These are phyloP conservation scores for Pristis pectinata DNA, from an alignment of 2,797 vertebrate genomes.

Conservation along the genomic window DNA sequence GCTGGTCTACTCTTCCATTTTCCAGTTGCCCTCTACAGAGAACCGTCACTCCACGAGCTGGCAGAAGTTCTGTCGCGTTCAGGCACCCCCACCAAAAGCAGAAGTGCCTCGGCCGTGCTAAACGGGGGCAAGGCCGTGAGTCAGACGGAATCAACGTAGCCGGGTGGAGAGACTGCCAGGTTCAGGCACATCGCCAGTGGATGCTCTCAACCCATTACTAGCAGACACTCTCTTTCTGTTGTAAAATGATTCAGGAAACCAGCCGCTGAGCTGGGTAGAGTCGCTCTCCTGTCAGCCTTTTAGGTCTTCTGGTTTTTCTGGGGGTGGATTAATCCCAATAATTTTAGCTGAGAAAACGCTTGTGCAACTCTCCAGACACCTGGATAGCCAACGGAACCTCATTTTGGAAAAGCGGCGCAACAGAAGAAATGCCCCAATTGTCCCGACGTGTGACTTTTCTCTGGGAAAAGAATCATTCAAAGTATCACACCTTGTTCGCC, in stretches of 20 bases:
- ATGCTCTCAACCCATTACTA: conserved; percentile 81
- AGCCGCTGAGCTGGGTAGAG: conserved; percentile 2
- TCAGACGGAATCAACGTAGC: conserved; percentile 98
- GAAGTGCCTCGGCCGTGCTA: conserved; percentile 90
- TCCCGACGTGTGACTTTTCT: conserved; percentile 65
- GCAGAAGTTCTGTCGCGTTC: conserved; percentile 91
- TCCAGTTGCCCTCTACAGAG: conserved; percentile 98
- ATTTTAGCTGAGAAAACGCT: conserved; percentile 56
- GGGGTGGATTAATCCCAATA: conserved; percentile 57
- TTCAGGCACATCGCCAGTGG: conserved; percentile 84
- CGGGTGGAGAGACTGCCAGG: conserved; percentile 60
- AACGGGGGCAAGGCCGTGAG: conserved; percentile 97
- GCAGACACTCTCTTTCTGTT: conserved; percentile 56
- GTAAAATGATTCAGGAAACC: conserved; percentile 37
- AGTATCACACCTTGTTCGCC: conserved; percentile 57
- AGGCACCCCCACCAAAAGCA: conserved; percentile 96
- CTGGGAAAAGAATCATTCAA: conserved; percentile 61
- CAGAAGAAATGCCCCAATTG: conserved; percentile 60
- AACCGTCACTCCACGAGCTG: conserved; percentile 95
- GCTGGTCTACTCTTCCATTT: conserved; percentile 47
- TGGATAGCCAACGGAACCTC: conserved; percentile 61
- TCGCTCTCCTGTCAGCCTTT: conserved; percentile 58
- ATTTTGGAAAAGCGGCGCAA: conserved; percentile 48
- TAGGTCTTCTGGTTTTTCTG: conserved; percentile 58
- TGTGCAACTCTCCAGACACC: conserved; percentile 60